Percentiles rank a stretch among this genome's conserved stretches.
Conservation (phyloP, 2,797 vertebrate genomes). For the Eulemur mongoz region DNA sequence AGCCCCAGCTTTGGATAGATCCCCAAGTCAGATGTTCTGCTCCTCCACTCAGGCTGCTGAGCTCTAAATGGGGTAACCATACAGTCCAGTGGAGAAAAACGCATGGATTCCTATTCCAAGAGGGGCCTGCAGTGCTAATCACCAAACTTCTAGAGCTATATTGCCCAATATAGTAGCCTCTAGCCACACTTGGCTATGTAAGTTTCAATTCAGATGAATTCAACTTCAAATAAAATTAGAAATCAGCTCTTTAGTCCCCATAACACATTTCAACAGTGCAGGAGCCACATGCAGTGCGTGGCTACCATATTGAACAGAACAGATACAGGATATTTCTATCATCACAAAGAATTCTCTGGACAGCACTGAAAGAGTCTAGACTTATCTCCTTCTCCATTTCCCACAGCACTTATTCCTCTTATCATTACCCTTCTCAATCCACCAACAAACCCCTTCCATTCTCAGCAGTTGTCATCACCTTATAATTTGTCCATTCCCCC, state of each 20-base stretch:
- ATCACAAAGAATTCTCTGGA: neutral
- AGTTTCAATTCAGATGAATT: neutral
- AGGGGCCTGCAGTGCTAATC: neutral
- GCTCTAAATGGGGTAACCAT: neutral
- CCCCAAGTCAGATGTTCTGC: neutral
- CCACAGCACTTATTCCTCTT: neutral
- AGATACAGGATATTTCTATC: neutral
- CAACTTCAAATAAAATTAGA: neutral
- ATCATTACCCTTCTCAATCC: neutral
- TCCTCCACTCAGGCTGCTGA: neutral
- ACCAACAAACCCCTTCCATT: neutral
- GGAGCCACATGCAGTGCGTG: neutral
- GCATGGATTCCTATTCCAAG: neutral
- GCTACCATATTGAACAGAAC: neutral
- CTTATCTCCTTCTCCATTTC: neutral
- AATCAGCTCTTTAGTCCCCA: neutral
- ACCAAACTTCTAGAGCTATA: neutral
- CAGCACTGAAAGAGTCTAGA: neutral
- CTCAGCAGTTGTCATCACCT: neutral
- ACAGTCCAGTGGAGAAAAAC: neutral
- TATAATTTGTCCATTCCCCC: neutral
- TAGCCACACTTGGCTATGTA: neutral
- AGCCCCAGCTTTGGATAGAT: neutral
- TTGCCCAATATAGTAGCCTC: neutral
- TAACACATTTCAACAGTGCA: neutral